A percentile compares a stretch with the other conserved stretches of the same genome.
These are phyloP conservation scores for Larimichthys crocea DNA, from an alignment of 2,113 vertebrate species.

Conservation along the genomic window DNA sequence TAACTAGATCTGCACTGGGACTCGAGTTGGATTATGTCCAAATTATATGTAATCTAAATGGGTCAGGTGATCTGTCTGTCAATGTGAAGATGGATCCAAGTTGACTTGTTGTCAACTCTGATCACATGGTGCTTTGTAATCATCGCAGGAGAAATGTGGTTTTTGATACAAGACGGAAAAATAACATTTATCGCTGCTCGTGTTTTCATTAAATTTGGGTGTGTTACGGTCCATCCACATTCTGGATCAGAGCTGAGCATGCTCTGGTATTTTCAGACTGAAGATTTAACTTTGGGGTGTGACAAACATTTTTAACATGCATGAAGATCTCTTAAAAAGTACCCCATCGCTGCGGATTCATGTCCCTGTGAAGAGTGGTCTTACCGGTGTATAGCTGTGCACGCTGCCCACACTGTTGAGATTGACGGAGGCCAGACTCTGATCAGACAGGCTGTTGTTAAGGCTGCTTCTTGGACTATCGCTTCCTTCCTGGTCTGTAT, in stretches of 20 bases:
- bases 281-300: neutral
- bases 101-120: neutral
- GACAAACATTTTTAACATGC: neutral
- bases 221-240: neutral
- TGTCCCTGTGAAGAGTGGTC: constrained; percentile 28
- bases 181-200: neutral
- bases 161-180: neutral
- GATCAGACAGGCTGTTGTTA: constrained; percentile 96
- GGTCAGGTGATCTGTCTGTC: neutral
- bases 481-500: constrained; percentile 93
- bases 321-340: constrained; percentile 3
- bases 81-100: neutral
- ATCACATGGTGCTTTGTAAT: neutral
- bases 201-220: neutral
- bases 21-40: neutral
- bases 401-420: constrained; percentile 93
- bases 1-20: neutral
- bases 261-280: neutral
- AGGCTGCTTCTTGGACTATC: constrained; percentile 95
- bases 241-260: neutral
- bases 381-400: constrained; percentile 92
- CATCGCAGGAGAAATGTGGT: neutral
- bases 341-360: neutral
- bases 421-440: constrained; percentile 94
- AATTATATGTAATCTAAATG: neutral